phyloP scores from a whole-genome alignment of 2,888 invertebrate species.

The Cephus nigrinus region DNA sequence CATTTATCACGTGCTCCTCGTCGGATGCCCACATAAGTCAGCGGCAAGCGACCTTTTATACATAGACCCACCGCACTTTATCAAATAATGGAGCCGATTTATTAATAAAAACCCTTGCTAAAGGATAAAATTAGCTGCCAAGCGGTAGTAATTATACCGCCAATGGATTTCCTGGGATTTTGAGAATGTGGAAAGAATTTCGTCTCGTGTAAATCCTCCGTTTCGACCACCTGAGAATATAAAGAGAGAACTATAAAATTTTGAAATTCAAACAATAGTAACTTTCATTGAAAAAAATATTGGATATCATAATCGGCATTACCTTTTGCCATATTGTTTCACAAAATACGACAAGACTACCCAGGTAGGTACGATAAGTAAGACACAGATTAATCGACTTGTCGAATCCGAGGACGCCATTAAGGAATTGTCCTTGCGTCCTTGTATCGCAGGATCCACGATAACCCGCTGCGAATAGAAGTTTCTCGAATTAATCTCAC shows the following conservation, averaged over 20 bases:
- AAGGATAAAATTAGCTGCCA: slow-evolving; percentile 16
- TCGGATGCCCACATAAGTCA: slow-evolving; percentile 23
- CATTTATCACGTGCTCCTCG: slow-evolving; percentile 19
- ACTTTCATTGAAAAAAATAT: neutral
- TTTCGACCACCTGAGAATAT: neutral
- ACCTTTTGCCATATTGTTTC: neutral
- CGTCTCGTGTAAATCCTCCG: neutral
- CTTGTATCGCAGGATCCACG: slow-evolving; percentile 13
- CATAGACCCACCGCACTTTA: slow-evolving; percentile 23
- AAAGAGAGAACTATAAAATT: neutral
- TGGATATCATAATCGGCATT: neutral
- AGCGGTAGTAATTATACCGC: slow-evolving; percentile 20
- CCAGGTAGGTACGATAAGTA: neutral
- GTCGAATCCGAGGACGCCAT: slow-evolving; percentile 12
- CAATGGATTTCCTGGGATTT: neutral
- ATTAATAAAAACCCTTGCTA: slow-evolving; percentile 15
- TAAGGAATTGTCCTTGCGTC: slow-evolving; percentile 3
- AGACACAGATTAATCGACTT: neutral
- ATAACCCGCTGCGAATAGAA: slow-evolving; percentile 13
- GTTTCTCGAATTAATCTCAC: slow-evolving; percentile 30
- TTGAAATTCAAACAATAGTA: neutral
- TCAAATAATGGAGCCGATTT: slow-evolving; percentile 22
- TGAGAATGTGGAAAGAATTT: neutral
- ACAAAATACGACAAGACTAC: neutral
- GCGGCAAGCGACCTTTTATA: slow-evolving; percentile 24